Percentiles rank a stretch among this genome's conserved stretches.
These are phyloP conservation scores for Cryptocephalus moraei DNA, from an alignment of 2,888 invertebrate genomes.

Conservation along the genomic window DNA sequence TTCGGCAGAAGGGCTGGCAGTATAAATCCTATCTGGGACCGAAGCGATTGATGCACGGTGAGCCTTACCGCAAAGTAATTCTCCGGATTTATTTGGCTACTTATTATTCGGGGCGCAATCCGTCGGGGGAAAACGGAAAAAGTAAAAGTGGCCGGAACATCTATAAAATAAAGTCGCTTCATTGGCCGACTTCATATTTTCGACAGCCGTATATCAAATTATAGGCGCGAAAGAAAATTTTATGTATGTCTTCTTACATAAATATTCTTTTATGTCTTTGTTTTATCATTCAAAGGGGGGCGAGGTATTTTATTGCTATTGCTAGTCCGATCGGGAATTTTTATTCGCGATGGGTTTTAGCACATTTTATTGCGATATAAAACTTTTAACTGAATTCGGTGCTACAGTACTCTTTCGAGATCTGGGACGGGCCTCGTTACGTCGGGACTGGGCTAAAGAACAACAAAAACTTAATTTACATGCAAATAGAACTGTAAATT, in stretches of 20 bases:
- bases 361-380: too few species aligned
- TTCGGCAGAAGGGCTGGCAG: background rate
- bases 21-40: slow-evolving; percentile 1
- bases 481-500: too few species aligned
- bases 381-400: too few species aligned
- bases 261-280: slow-evolving; percentile 2
- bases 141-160: slow-evolving; percentile 17
- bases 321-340: too few species aligned
- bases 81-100: slow-evolving; percentile 20
- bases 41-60: slow-evolving; percentile 4
- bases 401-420: too few species aligned
- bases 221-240: slow-evolving; percentile 2
- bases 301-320: too few species aligned
- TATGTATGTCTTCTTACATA: slow-evolving; percentile 1
- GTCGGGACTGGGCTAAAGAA: too few species aligned
- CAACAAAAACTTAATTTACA: too few species aligned
- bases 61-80: slow-evolving; percentile 15
- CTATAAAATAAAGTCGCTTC: slow-evolving; percentile 11
- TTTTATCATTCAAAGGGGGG: background rate
- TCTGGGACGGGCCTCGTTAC: too few species aligned
- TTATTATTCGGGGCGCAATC: slow-evolving; percentile 21
- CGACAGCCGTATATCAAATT: slow-evolving; percentile 10
- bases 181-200: slow-evolving; percentile 12
- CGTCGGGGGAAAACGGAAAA: slow-evolving; percentile 9
- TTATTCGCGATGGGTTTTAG: too few species aligned